Conservation (phyloP, 1,140 invertebrate species). For the Octopus bimaculoides region DNA sequence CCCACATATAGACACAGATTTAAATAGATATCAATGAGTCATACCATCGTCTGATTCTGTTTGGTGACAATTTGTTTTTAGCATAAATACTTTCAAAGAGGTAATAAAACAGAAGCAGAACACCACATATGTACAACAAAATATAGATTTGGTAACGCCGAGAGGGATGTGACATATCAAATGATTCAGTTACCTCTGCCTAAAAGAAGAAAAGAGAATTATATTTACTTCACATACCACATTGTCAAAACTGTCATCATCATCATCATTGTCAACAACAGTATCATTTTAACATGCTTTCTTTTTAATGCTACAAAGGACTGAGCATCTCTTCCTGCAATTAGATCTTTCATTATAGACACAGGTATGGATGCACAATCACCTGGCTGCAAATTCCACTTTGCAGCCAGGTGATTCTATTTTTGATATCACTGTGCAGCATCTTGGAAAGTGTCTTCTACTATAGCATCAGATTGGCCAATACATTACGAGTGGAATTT, state of each 20-base stretch:
- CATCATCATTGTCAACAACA: not conserved
- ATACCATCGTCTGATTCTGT: conserved; percentile 51
- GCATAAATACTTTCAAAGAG: conserved; percentile 48
- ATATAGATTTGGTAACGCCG: conserved; percentile 39
- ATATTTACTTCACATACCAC: not conserved
- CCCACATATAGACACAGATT: too few species aligned
- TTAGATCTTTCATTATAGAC: not conserved
- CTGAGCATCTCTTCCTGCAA: not conserved
- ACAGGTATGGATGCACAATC: not conserved
- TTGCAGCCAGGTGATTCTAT: too few species aligned
- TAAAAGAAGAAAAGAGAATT: conserved; percentile 25
- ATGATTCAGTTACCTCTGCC: conserved; percentile 34
- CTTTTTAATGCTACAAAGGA: not conserved
- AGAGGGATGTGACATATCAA: conserved; percentile 36
- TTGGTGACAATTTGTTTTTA: conserved; percentile 48
- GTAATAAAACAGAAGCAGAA: conserved; percentile 44
- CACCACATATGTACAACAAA: conserved; percentile 33
- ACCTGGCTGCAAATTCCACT: not conserved
- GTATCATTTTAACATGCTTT: not conserved
- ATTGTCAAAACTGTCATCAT: not conserved
- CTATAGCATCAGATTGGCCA: too few species aligned
- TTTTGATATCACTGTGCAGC: too few species aligned
- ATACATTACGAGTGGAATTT: too few species aligned
- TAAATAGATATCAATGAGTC: not conserved
- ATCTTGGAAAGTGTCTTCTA: too few species aligned